Base-by-base conservation (phyloP, 2,113 vertebrate genomes). In the Hemiscyllium ocellatum region DNA sequence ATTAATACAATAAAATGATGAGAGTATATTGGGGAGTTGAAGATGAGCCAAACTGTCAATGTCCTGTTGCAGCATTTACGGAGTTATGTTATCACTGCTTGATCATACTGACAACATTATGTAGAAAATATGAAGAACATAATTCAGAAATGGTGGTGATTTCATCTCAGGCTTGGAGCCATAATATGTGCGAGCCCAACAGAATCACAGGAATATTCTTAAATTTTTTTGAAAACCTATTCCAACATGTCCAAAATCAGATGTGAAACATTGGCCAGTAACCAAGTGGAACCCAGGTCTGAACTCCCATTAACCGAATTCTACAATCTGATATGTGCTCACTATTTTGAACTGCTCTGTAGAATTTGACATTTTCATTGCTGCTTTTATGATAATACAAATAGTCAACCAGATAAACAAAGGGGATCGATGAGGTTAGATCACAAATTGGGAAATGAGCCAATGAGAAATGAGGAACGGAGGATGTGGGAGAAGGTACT, bases 121-220 rank as follows among this genome's bases (percentile, higher is more conserved):
- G 6, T 66, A 93, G 61, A 68, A 91, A 91, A 91, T n/a, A 91
- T 91, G 89, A 91, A 91, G 61, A 68, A 66, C 89, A 37, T 93
- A 20, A 8, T n/a, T 93, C 19, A 68, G 61, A 66, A 65, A 93
- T 93, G n/a, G 15, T 37, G 61, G n/a, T 68, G 89, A 20, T 93
- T 93, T 93, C 89, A 93, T 33, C 89, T 93, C 61, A 93, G 61
- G 89, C 89, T 68, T 93, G 61, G 89, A 93, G 89, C 61, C 33
- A 20, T 37, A 37, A 93, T 61, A 93, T 17, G 66, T 19, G 29
- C 8, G 33, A 61, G 61, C 37, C 89, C 8, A 61, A 93, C 61
- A 66, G 89, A 66, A 93, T 93, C 89, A 65, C 61, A 42, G 89
- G 29, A 37, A 37, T 89, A 89, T 91, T 66, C 61, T 91, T 91